A percentile compares a stretch with the other conserved stretches of the same genome.
Conservation (phyloP, 2,888 invertebrate species). For the Invenusta paracnida region DNA sequence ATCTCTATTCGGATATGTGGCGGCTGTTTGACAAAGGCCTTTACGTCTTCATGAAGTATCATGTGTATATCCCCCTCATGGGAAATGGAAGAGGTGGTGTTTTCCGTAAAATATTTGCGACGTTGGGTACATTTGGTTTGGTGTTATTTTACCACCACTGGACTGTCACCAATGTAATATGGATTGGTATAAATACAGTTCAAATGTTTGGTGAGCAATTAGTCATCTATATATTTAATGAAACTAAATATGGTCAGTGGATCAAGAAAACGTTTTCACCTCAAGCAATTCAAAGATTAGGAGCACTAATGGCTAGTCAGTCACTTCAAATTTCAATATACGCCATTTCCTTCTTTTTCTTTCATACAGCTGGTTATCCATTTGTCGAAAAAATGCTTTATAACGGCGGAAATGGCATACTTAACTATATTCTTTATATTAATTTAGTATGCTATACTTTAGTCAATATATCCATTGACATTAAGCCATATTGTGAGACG, state of each 20-base stretch:
- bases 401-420: neutral
- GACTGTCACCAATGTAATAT: neutral
- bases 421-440: neutral
- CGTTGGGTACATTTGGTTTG: neutral
- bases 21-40: conserved; percentile 29
- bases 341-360: neutral
- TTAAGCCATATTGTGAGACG: neutral
- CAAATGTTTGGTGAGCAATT: neutral
- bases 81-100: neutral
- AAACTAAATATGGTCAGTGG: neutral
- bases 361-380: neutral
- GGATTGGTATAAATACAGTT: neutral
- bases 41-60: neutral
- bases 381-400: neutral
- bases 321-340: neutral
- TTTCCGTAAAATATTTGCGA: neutral
- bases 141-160: neutral
- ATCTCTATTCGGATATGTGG: conserved; percentile 30
- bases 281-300: neutral
- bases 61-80: neutral
- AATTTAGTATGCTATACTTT: neutral
- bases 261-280: neutral
- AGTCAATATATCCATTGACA: neutral
- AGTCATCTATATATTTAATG: neutral
- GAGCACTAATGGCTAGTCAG: neutral